Evolutionary conservation across 2,888 invertebrate species (phyloP), one percentile per base, ranked within the genome.

Genomic region (Polyommatus icarus): DNA sequence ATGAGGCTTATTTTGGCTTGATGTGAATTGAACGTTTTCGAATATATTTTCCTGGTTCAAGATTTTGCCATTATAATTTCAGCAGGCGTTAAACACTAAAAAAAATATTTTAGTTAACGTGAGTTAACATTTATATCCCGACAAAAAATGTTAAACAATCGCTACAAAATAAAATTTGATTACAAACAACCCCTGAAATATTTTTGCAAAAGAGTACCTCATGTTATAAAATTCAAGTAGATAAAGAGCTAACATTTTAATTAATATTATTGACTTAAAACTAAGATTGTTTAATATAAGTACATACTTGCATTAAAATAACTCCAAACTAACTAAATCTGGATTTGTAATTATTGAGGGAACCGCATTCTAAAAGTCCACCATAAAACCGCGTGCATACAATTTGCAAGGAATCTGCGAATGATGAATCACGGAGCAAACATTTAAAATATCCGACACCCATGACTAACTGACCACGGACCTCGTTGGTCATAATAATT

Each of bases 401-500:
- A 61, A 59, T 24, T 85, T 85, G 72, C 76, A 82, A 83, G 81
- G 67, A 67, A 67, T 67, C 80, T 80, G 82, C 78, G 79, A 84
- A 85, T 83, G 86, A 83, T 92, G 93, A 92, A 87, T 92, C 92
- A 92, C 85, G 82, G 80, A 79, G 81, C 82, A 89, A 88, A 84
- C 83, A 89, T 90, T 90, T 87, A 82, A 87, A 89, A 86, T 87
- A 91, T 91, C 89, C 85, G 87, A 88, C 76, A 86, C 88, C 87
- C 86, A 87, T 92, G 92, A 92, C 90, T 92, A 92, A 92, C 87
- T 87, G 81, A 81, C 84, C 84, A 84, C 76, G 78, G 75, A 79
- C 78, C 79, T 81, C 81, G 78, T 77, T 79, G 80, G 79, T 80
- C 79, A 78, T 82, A 80, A 80, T 76, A 78, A 78, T 80, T 80